Base-by-base conservation (phyloP, 2,113 vertebrate species). In the Saguinus imperator region DNA sequence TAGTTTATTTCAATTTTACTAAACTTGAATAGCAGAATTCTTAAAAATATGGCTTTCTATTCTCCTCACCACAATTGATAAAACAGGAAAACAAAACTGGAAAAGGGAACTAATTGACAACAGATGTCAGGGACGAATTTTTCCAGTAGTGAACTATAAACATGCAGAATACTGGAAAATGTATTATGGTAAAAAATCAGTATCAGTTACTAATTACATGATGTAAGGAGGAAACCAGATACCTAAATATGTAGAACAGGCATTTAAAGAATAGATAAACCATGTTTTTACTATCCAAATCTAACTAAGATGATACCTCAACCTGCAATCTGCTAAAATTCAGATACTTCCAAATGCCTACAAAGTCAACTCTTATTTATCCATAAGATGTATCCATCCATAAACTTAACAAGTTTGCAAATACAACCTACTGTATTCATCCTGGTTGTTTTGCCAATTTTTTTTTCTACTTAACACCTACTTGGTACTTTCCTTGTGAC, bases 81-180 rank as follows among this genome's bases (percentile, higher is more conserved):
- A 98, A 97, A 91, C 5, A 12, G 68, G 86, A 94, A 97, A 97
- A 97, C 91, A 97, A 48, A 97, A 97, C 80, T 96, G 84, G 93
- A 94, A 97, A 96, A 95, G 13, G 68, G 45, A 97, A 21, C 94
- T 98, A 98, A 98, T 95, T 96, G 92, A 88, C 94, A 98, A 98
- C 98, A 98, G 98, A 98, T 98, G 97, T 97, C 83, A 88, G 89
- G 87, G 96, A 98, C 92, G 80, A 93, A 96, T 93, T 95, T 93
- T 64, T 13, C 52, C 97, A 93, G 77, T 86, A 92, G 87, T 95
- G 93, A 98, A 96, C 95, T 97, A 93, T 97, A 97, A 98, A 97
- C 93, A 98, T 0, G 0, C 13, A 2, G 81, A 98, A 96, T 95
- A 93, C 97, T 95, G 79, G 96, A 96, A 96, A 95, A 98, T 97